These are phyloP conservation scores for Phallusia fumigata DNA, from an alignment of 23 tunicate species.

Conservation along the genomic window DNA sequence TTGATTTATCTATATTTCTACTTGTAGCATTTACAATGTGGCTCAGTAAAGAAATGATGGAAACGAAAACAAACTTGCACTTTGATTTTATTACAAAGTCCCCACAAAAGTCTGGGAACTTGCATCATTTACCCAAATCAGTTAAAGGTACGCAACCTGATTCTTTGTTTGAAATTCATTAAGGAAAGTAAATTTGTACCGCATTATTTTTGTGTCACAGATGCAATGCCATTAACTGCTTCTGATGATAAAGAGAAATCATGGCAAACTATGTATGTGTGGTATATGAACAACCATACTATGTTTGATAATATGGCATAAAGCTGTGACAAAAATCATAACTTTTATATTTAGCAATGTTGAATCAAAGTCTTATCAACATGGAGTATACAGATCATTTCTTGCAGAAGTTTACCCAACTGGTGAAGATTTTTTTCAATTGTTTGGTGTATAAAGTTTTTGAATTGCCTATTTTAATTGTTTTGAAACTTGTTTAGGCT, in stretches of 20 bases:
- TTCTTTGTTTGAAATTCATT: background rate
- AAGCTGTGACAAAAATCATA: background rate
- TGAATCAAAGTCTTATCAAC: background rate
- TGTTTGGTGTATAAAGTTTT: background rate
- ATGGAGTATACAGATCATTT: slow-evolving; percentile 35
- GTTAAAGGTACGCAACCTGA: background rate
- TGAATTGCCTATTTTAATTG: too few species aligned
- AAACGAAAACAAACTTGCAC: background rate
- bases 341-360: too few species aligned
- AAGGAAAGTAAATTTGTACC: background rate
- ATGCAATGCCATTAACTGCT: background rate
- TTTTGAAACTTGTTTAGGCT: slow-evolving; percentile 46
- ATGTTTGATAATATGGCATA: too few species aligned
- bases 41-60: background rate
- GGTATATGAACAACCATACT: too few species aligned
- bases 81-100: background rate
- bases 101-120: background rate
- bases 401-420: slow-evolving; percentile 56
- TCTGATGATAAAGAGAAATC: background rate
- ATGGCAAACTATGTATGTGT: background rate
- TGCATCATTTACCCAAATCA: background rate
- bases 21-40: background rate
- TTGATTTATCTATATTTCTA: background rate
- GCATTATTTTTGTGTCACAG: background rate
- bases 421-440: background rate